phyloP scores from a whole-genome alignment of 1,140 invertebrate species.

The Micrasema longulum region DNA sequence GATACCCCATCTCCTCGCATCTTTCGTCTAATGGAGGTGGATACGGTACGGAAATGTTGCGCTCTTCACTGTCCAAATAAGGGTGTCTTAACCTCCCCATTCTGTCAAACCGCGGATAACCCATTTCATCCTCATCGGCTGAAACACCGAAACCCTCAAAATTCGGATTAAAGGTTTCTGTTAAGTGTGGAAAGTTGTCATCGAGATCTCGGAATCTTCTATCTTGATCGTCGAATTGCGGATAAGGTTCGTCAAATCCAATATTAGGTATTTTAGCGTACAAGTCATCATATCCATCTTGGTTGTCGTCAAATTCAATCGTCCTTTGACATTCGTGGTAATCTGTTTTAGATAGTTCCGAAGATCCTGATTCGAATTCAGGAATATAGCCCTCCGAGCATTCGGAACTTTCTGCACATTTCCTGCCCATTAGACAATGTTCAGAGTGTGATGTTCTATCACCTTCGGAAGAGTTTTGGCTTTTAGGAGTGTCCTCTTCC shows the following conservation, averaged over 20 bases:
- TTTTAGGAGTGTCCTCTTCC: conserved; percentile 67
- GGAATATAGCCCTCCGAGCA: conserved; percentile 76
- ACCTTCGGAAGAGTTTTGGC: conserved; percentile 67
- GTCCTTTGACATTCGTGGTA: conserved; percentile 65
- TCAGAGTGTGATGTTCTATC: conserved; percentile 65
- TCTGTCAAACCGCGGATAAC: conserved; percentile 71
- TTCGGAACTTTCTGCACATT: conserved; percentile 69
- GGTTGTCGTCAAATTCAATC: conserved; percentile 63
- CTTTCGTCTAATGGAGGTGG: conserved; percentile 41
- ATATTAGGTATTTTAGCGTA: conserved; percentile 54
- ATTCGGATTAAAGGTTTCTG: conserved; percentile 58
- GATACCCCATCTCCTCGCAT: conserved; percentile 39
- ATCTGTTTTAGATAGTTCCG: conserved; percentile 70
- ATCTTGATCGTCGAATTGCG: conserved; percentile 45
- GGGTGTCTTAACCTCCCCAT: conserved; percentile 67
- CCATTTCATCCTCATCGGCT: conserved; percentile 73
- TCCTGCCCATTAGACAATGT: conserved; percentile 55
- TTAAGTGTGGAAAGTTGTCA: conserved; percentile 44
- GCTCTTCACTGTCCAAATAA: conserved; percentile 65
- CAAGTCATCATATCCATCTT: conserved; percentile 56
- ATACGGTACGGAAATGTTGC: conserved; percentile 55
- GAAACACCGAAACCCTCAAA: conserved; percentile 73
- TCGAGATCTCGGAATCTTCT: conserved; percentile 46
- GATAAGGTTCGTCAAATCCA: conserved; percentile 52
- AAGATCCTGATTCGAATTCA: conserved; percentile 74